Evolutionary conservation across 2,797 vertebrate genomes (phyloP).

Genomic region (Mus minutoides): DNA sequence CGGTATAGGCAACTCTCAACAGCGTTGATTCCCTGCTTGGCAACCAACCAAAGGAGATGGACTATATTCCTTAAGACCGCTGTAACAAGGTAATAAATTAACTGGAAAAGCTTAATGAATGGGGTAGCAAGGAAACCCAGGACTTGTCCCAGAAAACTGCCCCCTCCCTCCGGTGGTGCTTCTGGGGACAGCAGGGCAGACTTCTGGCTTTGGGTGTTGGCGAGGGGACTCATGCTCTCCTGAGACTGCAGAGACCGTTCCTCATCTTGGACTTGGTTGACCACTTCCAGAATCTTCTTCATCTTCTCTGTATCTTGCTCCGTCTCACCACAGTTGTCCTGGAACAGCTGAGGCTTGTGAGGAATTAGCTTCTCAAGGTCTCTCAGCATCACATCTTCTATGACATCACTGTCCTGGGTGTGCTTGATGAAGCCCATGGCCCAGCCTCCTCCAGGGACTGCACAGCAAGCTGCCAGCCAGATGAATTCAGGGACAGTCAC

Average conservation of each 20-base stretch:
- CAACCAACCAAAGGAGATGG: slow-evolving; percentile 82
- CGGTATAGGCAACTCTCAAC: slow-evolving; percentile 77
- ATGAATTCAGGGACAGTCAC: slow-evolving; percentile 85
- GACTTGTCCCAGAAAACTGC: slow-evolving; percentile 75
- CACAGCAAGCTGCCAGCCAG: slow-evolving; percentile 90
- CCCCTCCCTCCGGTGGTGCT: background rate
- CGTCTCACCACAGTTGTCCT: slow-evolving; percentile 82
- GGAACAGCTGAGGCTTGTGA: slow-evolving; percentile 83
- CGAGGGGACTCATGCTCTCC: background rate
- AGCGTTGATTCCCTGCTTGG: slow-evolving; percentile 74
- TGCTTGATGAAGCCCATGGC: slow-evolving; percentile 87
- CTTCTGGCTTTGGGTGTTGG: slow-evolving; percentile 46
- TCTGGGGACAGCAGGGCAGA: slow-evolving; percentile 1
- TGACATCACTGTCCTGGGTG: slow-evolving; percentile 33
- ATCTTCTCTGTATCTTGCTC: slow-evolving; percentile 81
- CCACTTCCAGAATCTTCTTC: slow-evolving; percentile 79
- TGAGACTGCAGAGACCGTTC: slow-evolving; percentile 60
- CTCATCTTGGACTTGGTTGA: slow-evolving; percentile 83
- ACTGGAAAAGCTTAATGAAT: slow-evolving; percentile 84
- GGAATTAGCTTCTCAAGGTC: slow-evolving; percentile 86
- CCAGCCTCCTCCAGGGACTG: slow-evolving; percentile 82
- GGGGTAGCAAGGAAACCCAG: slow-evolving; percentile 80
- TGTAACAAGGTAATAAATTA: slow-evolving; percentile 81
- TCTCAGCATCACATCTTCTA: slow-evolving; percentile 83
- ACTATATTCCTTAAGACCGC: slow-evolving; percentile 82